Percentiles rank a stretch among this genome's conserved stretches.
Evolutionary conservation across 2,113 vertebrate genomes (phyloP).

Genomic region (Sapajus apella): DNA sequence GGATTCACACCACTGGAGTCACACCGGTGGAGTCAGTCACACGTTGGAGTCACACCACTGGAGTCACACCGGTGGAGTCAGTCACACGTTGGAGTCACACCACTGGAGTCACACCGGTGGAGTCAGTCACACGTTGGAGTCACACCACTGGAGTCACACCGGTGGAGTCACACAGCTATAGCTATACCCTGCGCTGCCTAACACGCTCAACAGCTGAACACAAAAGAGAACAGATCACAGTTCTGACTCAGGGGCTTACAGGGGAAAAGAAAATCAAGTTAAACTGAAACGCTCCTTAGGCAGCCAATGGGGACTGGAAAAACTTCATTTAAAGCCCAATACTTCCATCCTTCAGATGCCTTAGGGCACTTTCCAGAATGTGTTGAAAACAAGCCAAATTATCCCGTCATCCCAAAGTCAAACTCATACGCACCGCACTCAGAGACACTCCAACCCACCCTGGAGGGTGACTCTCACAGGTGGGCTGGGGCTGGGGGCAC

Average conservation of each 20-base stretch:
- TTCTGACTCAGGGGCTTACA: background rate
- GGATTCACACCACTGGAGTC: too few species aligned
- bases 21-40: too few species aligned
- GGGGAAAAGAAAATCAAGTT: background rate
- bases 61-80: too few species aligned
- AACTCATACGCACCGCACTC: too few species aligned
- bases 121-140: background rate
- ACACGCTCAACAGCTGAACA: background rate
- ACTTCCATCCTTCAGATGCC: background rate
- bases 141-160: too few species aligned
- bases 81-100: too few species aligned
- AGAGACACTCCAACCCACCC: background rate
- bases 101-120: too few species aligned
- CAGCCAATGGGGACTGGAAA: background rate
- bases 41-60: too few species aligned
- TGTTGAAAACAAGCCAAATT: background rate
- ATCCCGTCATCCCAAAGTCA: background rate
- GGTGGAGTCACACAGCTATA: background rate
- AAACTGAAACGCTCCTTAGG: background rate
- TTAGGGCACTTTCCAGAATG: background rate
- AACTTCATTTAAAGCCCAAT: background rate
- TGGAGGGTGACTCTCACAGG: background rate
- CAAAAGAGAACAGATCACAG: background rate
- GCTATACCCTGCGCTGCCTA: fast-evolving
- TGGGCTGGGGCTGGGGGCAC: background rate